Evolutionary conservation across 1,140 invertebrate genomes (phyloP), one percentile per base, ranked within the genome.

Genomic region (Onthophagus taurus): DNA sequence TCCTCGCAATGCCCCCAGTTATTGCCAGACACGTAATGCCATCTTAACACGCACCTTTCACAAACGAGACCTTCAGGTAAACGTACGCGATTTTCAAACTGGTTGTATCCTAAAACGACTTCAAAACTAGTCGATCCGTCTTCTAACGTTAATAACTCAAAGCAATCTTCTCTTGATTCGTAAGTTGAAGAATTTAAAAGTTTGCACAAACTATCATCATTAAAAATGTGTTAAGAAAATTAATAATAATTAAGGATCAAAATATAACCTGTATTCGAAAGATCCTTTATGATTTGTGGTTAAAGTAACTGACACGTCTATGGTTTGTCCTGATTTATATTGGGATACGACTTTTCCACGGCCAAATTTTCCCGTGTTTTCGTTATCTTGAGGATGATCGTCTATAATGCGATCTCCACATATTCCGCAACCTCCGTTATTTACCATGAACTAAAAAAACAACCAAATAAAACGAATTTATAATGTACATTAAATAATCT

Each of bases 341-440:
- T 56, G 63, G 51, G 50, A 57, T 0, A 70, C 72, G 17, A 81
- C 69, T 2, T 69, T 63, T 4, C 77, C 77, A 0, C 37, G 54
- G 51, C 78, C 78, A 54, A 72, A 79, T 18, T 42, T 55, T 11
- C 79, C 79, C 6, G 75, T 76, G 31, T 79, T 69, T 61, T 83
- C 80, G 50, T 81, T 75, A 2, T 59, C 54, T 50, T 80, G 69
- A 5, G 79, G 78, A 34, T 58, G 61, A 2, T 62, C 52, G 18
- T 61, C 48, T 8, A 50, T 50, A 44, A 69, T 77, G 48, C 65
- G 59, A 52, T 79, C 76, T 12, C 77, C 77, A 54, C 76, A 78
- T 21, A 72, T 51, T 1, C 77, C 77, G 48, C 77, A 79, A 47
- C 71, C 66, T 9, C 34, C 34, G 9, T n/a, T n/a, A 36, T 36